Evolutionary conservation across 92 coral and sea anemone species (phyloP).

Genomic region (Zoanthus solanderi): DNA sequence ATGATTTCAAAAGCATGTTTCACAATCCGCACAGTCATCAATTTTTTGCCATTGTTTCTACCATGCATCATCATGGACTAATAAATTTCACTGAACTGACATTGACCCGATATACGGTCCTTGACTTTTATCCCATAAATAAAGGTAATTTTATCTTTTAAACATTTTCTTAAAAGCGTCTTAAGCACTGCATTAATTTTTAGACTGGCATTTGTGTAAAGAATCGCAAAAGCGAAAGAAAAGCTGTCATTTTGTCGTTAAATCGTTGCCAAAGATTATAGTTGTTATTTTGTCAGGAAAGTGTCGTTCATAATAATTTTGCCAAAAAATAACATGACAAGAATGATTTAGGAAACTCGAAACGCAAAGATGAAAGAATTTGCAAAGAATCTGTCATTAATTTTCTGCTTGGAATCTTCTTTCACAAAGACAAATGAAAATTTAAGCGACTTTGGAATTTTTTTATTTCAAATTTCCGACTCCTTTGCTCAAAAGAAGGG

Average conservation of each 20-base stretch:
- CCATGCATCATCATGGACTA: slow-evolving; percentile 99
- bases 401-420: background rate
- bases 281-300: background rate
- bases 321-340: slow-evolving; percentile 12
- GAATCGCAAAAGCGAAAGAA: slow-evolving; percentile 4
- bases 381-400: slow-evolving; percentile 36
- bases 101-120: slow-evolving; percentile 15
- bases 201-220: background rate
- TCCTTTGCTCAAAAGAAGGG: background rate
- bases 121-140: background rate
- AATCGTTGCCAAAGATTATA: background rate
- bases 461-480: slow-evolving; percentile 10
- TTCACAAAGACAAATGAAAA: slow-evolving; percentile 10
- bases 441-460: slow-evolving; percentile 12
- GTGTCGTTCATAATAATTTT: background rate
- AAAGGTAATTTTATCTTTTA: slow-evolving; percentile 1
- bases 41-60: slow-evolving; percentile 97
- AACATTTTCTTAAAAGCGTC: background rate
- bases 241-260: background rate
- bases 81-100: background rate
- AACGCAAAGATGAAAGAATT: slow-evolving; percentile 35
- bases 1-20: slow-evolving; percentile 98
- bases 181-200: slow-evolving; percentile 9
- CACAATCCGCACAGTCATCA: slow-evolving; percentile 96
- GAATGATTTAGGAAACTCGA: slow-evolving; percentile 44